Conservation (phyloP, 2,113 vertebrate genomes). For the Anas platyrhynchos region DNA sequence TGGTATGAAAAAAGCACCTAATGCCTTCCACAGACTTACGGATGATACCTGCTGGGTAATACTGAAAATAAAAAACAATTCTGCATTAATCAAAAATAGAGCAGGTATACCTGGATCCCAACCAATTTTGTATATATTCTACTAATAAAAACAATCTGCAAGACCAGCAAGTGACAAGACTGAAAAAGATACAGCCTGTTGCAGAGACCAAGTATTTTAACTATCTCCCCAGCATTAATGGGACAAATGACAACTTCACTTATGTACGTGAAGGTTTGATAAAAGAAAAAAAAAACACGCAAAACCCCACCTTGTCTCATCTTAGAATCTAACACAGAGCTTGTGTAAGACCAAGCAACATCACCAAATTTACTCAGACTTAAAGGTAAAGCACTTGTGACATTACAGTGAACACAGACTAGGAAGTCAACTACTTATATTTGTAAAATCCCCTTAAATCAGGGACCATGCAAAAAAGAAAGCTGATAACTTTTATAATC, state of each 20-base stretch:
- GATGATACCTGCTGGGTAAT: neutral
- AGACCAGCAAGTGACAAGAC: neutral
- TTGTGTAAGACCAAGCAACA: neutral
- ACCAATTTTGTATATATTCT: neutral
- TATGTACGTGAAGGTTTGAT: neutral
- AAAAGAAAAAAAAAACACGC: neutral
- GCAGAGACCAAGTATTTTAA: neutral
- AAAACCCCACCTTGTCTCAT: neutral
- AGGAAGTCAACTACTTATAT: neutral
- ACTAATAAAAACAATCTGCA: neutral
- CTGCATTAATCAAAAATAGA: neutral
- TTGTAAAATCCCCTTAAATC: neutral
- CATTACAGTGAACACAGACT: accelerated
- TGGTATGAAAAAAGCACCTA: accelerated
- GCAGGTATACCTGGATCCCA: neutral
- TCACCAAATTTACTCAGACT: neutral
- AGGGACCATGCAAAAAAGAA: neutral
- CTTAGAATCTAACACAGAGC: neutral
- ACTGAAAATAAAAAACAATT: neutral
- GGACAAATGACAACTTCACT: neutral
- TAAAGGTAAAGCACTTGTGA: neutral
- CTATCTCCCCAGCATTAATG: neutral
- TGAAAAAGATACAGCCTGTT: neutral
- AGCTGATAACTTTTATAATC: neutral
- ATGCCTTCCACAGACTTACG: neutral